Evolutionary conservation across 2,797 vertebrate genomes (phyloP).

Genomic region (Gambusia yucatana): DNA sequence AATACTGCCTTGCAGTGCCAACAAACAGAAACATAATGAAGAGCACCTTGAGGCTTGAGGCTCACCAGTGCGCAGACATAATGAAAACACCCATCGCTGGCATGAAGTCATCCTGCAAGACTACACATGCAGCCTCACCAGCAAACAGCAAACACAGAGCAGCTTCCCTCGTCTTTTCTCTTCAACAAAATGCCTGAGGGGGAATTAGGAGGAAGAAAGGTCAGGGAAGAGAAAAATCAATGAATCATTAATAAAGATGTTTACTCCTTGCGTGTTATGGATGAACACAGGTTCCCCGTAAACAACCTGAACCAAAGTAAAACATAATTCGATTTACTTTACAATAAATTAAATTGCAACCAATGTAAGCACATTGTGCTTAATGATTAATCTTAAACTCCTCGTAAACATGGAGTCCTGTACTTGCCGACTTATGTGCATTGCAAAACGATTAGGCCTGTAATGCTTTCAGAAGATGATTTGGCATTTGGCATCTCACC

Average conservation of each 20-base stretch:
- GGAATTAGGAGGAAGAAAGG: conserved; percentile 14
- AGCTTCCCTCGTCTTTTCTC: conserved; percentile 31
- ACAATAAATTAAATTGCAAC: background rate
- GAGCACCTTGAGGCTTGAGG: conserved; percentile 37
- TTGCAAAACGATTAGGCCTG: background rate
- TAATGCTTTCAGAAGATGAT: background rate
- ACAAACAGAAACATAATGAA: conserved; percentile 40
- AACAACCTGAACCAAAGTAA: background rate
- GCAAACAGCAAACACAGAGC: conserved; percentile 28
- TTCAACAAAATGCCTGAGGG: conserved; percentile 31
- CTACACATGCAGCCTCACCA: conserved; percentile 52
- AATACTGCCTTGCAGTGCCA: conserved; percentile 60
- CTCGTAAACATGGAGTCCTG: background rate
- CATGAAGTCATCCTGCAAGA: conserved; percentile 74
- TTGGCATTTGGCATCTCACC: background rate
- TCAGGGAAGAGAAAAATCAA: conserved; percentile 22
- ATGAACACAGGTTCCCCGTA: background rate
- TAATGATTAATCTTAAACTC: background rate
- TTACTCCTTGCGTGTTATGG: background rate
- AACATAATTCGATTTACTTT: background rate
- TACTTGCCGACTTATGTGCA: background rate
- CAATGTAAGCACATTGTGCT: background rate
- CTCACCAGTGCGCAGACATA: conserved; percentile 39
- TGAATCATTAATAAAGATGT: conserved; percentile 11
- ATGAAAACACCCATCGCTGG: conserved; percentile 62